Evolutionary conservation across 2,888 invertebrate genomes (phyloP), one percentile per base, ranked within the genome.

Genomic region (Dione juno): DNA sequence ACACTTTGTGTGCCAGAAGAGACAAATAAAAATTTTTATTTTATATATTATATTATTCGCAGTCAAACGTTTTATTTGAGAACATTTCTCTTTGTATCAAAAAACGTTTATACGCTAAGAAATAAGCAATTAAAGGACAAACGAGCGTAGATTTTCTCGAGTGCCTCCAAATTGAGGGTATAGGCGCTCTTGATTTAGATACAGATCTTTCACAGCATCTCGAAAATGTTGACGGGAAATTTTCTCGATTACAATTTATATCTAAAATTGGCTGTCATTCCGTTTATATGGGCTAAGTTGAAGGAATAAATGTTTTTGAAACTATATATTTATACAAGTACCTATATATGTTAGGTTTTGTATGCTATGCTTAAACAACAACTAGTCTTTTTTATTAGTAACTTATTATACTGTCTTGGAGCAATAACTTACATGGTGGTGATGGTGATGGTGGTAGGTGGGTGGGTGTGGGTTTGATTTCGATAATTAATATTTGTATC

Each of bases 241-340:
- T 57, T 57, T 16, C 37, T 57, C 57, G 57, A 37, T 37, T 54
- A 54, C 54, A 54, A 54, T 54, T 54, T 57, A 40, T 57, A 57
- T 57, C 37, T 57, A 40, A 57, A 57, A 57, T 57, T 57, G 16
- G 37, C 37, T 57, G 57, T 57, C 57, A 16, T 37, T 11, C 14
- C 11, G 1, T 57, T 11, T 57, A 37, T 37, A 57, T 6, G 16
- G 16, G 1, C n/a, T 40, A 37, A 37, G 52, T 28, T 13, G 13
- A 8, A 28, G 21, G 19, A 52, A 52, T n/a, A 52, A 13, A 13
- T 21, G 5, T 21, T 3, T 2, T 21, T 50, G 21, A 11, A 19
- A 50, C n/a, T n/a, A 50, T 50, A 10, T 19, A 16, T 50, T 50
- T 19, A 19, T 5, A 10, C 16, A 45, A 1, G 16, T n/a, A 28